Percentiles rank a stretch among this genome's conserved stretches.
Conservation (phyloP, 2,888 invertebrate genomes). For the Brachynemurus nebulosus region DNA sequence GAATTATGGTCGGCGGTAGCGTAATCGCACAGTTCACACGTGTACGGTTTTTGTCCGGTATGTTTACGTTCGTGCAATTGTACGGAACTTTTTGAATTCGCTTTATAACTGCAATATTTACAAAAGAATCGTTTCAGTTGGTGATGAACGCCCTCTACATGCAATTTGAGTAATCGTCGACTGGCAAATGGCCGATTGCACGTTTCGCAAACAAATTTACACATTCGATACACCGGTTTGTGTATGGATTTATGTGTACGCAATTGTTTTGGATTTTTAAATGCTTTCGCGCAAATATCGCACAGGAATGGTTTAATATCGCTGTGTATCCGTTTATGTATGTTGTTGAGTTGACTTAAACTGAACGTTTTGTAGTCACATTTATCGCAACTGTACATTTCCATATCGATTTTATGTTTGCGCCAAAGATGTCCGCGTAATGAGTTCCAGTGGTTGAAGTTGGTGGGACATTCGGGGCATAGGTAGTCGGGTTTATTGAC, state of each 20-base stretch:
- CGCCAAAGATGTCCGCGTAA: conserved; percentile 73
- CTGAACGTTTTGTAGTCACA: conserved; percentile 62
- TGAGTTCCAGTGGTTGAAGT: conserved; percentile 44
- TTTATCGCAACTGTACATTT: conserved; percentile 58
- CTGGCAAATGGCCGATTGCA: conserved; percentile 45
- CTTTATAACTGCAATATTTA: conserved; percentile 50
- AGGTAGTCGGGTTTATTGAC: conserved; percentile 27
- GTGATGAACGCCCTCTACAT: conserved; percentile 49
- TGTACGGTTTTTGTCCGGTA: conserved; percentile 61
- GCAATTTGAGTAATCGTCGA: conserved; percentile 36
- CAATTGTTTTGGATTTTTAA: conserved; percentile 67
- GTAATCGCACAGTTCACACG: conserved; percentile 59
- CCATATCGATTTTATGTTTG: conserved; percentile 61
- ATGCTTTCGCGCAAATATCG: conserved; percentile 56
- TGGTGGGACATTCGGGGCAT: conserved; percentile 53
- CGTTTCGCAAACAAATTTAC: conserved; percentile 34
- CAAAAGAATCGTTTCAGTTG: conserved; percentile 53
- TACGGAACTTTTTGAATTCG: conserved; percentile 48
- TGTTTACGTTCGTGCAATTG: conserved; percentile 48
- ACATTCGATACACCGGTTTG: neutral
- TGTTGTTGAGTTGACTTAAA: conserved; percentile 51
- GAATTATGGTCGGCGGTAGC: conserved; percentile 69
- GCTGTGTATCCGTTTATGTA: conserved; percentile 63
- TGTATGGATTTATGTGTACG: conserved; percentile 49
- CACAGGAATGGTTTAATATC: conserved; percentile 46